phyloP scores from a whole-genome alignment of 30 jellyfish, hydroid and myxozoan species.

The Turritopsis rubra region DNA sequence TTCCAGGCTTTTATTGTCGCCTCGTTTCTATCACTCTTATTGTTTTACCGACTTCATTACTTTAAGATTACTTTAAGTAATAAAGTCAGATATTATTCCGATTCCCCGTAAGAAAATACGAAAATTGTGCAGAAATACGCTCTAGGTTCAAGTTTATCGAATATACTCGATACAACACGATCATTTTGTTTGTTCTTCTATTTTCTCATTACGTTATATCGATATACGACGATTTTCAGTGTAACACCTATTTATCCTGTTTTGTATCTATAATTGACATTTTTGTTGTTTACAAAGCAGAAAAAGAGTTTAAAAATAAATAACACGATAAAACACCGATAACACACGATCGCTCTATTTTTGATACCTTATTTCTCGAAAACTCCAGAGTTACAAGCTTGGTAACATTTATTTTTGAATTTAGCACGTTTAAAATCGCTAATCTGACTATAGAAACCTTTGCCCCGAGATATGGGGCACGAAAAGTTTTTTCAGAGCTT shows the following conservation, averaged over 20 bases:
- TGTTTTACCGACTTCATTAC: not conserved
- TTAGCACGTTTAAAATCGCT: slow-evolving; percentile 17
- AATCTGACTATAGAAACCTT: not conserved
- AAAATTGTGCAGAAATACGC: not conserved
- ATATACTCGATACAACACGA: slow-evolving; percentile 10
- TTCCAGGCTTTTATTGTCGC: not conserved
- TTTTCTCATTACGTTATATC: not conserved
- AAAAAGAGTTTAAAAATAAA: not conserved
- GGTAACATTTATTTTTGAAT: slow-evolving; percentile 18
- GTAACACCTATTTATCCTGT: not conserved
- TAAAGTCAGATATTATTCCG: not conserved
- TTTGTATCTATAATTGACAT: not conserved
- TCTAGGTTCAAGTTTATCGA: not conserved
- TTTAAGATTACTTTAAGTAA: no score
- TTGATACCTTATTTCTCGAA: slow-evolving; percentile 7
- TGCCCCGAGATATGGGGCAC: slow-evolving; percentile 15
- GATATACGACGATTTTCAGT: not conserved
- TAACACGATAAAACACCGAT: slow-evolving; percentile 18
- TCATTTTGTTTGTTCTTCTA: not conserved
- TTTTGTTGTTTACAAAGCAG: not conserved
- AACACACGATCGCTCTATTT: slow-evolving; percentile 7
- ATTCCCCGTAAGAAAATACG: not conserved
- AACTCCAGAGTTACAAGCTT: slow-evolving; percentile 4
- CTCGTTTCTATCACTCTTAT: not conserved
- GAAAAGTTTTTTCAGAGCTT: not conserved